phyloP scores from a whole-genome alignment of 2,888 invertebrate species.

The Mellilla xanthometata region DNA sequence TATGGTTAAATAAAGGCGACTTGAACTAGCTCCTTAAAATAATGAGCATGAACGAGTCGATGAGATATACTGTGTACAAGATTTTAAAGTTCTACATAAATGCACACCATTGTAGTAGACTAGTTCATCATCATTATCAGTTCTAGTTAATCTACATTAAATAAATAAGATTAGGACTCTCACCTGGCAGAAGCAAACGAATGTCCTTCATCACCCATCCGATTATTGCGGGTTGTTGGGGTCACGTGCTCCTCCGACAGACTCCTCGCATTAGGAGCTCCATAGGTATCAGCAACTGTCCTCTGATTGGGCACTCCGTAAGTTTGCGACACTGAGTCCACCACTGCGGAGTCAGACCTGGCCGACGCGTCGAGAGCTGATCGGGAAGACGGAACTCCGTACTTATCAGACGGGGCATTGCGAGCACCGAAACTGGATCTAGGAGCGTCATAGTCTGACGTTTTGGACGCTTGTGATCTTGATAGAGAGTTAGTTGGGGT shows the following conservation, averaged over 20 bases:
- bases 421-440: neutral
- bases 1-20: too few species aligned
- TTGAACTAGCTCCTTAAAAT: too few species aligned
- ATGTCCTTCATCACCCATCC: neutral
- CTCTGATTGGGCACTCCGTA: neutral
- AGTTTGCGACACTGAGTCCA: constrained; percentile 2
- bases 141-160: neutral
- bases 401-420: neutral
- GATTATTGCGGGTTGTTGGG: constrained; percentile 51
- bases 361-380: neutral
- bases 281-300: neutral
- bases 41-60: too few species aligned
- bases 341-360: neutral
- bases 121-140: neutral
- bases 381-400: neutral
- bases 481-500: neutral
- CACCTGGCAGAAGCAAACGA: constrained; percentile 1
- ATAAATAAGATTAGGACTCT: neutral
- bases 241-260: constrained; percentile 71
- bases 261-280: constrained; percentile 6
- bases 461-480: neutral
- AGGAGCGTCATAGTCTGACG: neutral
- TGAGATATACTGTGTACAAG: too few species aligned
- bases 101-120: too few species aligned
- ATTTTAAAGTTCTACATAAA: too few species aligned